Percentiles rank a stretch among this genome's conserved stretches.
phyloP scores from a whole-genome alignment of 1,140 invertebrate species.

The Ephestia elutella region DNA sequence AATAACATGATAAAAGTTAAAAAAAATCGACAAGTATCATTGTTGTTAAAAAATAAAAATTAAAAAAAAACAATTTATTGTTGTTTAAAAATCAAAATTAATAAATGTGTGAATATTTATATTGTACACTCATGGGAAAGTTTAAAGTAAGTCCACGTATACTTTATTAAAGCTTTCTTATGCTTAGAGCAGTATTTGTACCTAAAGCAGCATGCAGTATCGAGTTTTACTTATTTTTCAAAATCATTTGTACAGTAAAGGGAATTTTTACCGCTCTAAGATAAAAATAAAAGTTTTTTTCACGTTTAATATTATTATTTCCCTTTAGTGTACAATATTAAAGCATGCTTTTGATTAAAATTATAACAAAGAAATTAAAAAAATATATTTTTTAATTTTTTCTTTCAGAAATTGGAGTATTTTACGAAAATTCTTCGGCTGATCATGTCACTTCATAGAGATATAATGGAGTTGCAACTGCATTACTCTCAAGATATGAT shows the following conservation, averaged over 20 bases:
- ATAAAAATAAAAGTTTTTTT: slow-evolving; percentile 26
- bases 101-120: no score
- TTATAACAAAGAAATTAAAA: background rate
- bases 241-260: slow-evolving; percentile 62
- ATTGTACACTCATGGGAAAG: slow-evolving; percentile 68
- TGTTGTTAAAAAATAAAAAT: no score
- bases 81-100: no score
- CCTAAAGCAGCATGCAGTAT: slow-evolving; percentile 34
- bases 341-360: slow-evolving; percentile 33
- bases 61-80: no score
- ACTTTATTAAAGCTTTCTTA: slow-evolving; percentile 42
- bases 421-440: slow-evolving; percentile 63
- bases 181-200: slow-evolving; percentile 60
- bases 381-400: slow-evolving; percentile 27
- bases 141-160: slow-evolving; percentile 55
- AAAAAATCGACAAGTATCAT: no score
- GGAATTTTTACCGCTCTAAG: slow-evolving; percentile 67
- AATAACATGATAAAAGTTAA: no score
- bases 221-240: slow-evolving; percentile 15
- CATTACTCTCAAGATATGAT: slow-evolving; percentile 41
- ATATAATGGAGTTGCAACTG: slow-evolving; percentile 58
- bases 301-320: slow-evolving; percentile 33
- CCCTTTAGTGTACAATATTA: slow-evolving; percentile 74
- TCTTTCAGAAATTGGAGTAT: slow-evolving; percentile 62
- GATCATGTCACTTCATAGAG: slow-evolving; percentile 60